Evolutionary conservation across 2,888 invertebrate species (phyloP), one percentile per base, ranked within the genome.

Genomic region (Schizaphis graminum): DNA sequence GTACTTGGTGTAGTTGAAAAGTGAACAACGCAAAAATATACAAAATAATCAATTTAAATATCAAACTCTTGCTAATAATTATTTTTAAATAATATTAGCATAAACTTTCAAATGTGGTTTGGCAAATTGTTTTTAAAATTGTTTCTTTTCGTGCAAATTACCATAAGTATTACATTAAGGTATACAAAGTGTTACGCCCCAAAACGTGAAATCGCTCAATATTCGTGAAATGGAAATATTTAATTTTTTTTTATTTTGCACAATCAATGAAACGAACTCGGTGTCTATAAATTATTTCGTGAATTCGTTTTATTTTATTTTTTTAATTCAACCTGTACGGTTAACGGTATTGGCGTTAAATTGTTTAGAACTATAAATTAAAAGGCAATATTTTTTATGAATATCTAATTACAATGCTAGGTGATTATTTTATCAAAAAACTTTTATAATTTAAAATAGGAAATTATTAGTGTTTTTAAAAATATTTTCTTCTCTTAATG

Each of bases 131-230:
- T 77, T 77, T 77, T 35, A 77, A 77, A 35, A 77, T 86, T 86
- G 47, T 28, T 86, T 86, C 47, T 89, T 89, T 16, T 57, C 8
- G 28, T 28, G 44, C 57, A 57, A 35, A 57, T 41, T 57, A 35
- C 56, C 56, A 88, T 56, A 56, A 88, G 35, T 53, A 86, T 49
- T 56, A 56, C 53, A 56, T 53, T 56, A 56, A 24, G 3, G 49
- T 86, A 28, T 28, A 77, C 35, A 35, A 77, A 77, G 35, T 35
- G 86, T 16, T 86, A 86, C 86, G 86, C 86, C 28, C 86, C 47
- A 49, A 57, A 89, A 89, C 47, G 90, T 77, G 91, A 91, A 91
- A 49, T 77, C 56, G 3, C 49, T 77, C 21, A 28, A 77, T 77
- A 77, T 77, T 90, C n/a, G 24, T n/a, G 61, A 13, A 49, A 49